A percentile compares a stretch with the other conserved stretches of the same genome.
Conservation (phyloP, 1,140 invertebrate genomes). For the Temnothorax longispinosus region DNA sequence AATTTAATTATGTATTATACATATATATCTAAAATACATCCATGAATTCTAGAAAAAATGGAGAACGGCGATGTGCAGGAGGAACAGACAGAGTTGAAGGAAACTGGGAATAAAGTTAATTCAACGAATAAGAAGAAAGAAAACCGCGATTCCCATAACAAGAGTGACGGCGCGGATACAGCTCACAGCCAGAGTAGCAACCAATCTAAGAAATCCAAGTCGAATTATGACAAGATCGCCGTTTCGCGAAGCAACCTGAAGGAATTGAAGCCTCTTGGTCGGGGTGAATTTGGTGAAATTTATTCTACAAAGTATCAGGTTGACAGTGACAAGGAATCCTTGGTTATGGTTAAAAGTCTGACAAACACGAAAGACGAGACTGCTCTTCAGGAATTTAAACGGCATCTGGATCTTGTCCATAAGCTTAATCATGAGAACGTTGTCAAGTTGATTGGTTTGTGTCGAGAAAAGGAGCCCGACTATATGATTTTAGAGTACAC, state of each 20-base stretch:
- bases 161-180: conserved; percentile 93
- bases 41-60: conserved; percentile 81
- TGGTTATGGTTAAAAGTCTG: conserved; percentile 91
- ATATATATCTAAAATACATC: background rate
- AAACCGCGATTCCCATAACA: conserved; percentile 88
- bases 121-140: conserved; percentile 83
- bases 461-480: conserved; percentile 93
- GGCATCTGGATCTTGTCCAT: conserved; percentile 94
- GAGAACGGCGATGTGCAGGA: conserved; percentile 89
- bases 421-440: conserved; percentile 93
- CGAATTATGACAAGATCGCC: conserved; percentile 91
- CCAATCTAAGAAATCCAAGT: conserved; percentile 90
- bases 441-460: conserved; percentile 92
- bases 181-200: conserved; percentile 90
- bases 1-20: background rate
- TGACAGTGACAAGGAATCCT: conserved; percentile 84
- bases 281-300: conserved; percentile 96
- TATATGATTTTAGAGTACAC: conserved; percentile 96
- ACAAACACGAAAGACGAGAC: conserved; percentile 92
- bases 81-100: conserved; percentile 86
- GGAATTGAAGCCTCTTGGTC: conserved; percentile 94
- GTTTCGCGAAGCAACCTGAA: conserved; percentile 91
- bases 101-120: conserved; percentile 79
- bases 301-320: conserved; percentile 89
- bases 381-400: conserved; percentile 92